phyloP scores from a whole-genome alignment of 2,888 invertebrate species.

The Drosophila prostipennis region DNA sequence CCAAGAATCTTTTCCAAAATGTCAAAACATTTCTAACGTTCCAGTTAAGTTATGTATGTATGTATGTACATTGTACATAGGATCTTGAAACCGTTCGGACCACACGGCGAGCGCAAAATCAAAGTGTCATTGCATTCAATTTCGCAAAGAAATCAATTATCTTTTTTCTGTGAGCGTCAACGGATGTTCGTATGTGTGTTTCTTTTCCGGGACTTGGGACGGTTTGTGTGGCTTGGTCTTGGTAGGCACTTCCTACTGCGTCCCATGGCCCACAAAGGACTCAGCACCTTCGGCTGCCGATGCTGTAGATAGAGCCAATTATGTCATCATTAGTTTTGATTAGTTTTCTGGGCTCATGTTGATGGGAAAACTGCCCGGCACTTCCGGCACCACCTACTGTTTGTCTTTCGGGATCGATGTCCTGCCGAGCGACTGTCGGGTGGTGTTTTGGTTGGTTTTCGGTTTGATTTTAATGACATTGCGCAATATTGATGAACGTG shows the following conservation, averaged over 20 bases:
- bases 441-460: slow-evolving; percentile 67
- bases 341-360: slow-evolving; percentile 60
- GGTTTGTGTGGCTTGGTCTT: slow-evolving; percentile 64
- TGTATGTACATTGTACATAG: no score
- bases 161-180: slow-evolving; percentile 41
- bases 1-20: slow-evolving; percentile 59
- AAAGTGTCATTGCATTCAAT: slow-evolving; percentile 70
- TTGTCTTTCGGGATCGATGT: slow-evolving; percentile 43
- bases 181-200: slow-evolving; percentile 43
- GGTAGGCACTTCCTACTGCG: slow-evolving; percentile 21
- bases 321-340: slow-evolving; percentile 80
- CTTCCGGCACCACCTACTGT: slow-evolving; percentile 82
- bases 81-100: slow-evolving; percentile 34
- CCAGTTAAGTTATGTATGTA: slow-evolving; percentile 55
- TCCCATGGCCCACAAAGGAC: slow-evolving; percentile 30
- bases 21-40: slow-evolving; percentile 74
- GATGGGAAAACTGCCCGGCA: slow-evolving; percentile 69
- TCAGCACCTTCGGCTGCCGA: slow-evolving; percentile 9
- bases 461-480: slow-evolving; percentile 59
- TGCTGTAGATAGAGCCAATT: slow-evolving; percentile 72
- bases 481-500: slow-evolving; percentile 68
- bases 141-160: slow-evolving; percentile 80
- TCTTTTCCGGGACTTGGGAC: slow-evolving; percentile 57
- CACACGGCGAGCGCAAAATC: slow-evolving; percentile 66
- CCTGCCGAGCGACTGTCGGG: slow-evolving; percentile 61